Conservation (phyloP, 1,140 invertebrate genomes). For the Dinothrombium tinctorium region DNA sequence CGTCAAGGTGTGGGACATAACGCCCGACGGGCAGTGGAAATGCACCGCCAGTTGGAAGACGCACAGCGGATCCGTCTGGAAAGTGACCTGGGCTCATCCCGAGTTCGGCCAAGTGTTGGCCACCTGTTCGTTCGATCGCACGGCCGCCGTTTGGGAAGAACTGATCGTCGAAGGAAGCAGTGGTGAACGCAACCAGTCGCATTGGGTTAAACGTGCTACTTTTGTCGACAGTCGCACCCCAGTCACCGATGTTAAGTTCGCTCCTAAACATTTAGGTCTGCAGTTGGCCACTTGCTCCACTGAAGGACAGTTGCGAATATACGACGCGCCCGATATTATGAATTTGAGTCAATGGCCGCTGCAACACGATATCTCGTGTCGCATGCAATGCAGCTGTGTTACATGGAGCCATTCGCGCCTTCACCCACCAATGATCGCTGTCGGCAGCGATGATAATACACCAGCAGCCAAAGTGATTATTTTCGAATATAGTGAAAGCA, state of each 20-base stretch:
- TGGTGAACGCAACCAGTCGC: constrained; percentile 24
- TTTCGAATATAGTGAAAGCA: constrained; percentile 63
- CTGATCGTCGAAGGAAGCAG: constrained; percentile 28
- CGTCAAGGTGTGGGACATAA: constrained; percentile 88
- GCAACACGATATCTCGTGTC: constrained; percentile 68
- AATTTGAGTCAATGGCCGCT: constrained; percentile 93
- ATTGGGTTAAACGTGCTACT: constrained; percentile 78
- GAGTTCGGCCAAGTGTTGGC: constrained; percentile 63
- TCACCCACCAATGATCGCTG: constrained; percentile 66
- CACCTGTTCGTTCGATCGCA: constrained; percentile 91
- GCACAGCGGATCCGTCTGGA: constrained; percentile 92
- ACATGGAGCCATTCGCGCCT: constrained; percentile 76
- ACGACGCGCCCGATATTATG: constrained; percentile 96
- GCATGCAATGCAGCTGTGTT: constrained; percentile 57
- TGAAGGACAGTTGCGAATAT: constrained; percentile 52
- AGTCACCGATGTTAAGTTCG: constrained; percentile 77
- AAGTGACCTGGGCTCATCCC: constrained; percentile 88
- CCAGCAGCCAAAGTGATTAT: constrained; percentile 47
- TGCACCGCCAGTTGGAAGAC: constrained; percentile 75
- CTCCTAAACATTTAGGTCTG: constrained; percentile 79
- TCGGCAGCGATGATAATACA: constrained; percentile 69
- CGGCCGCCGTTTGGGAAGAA: constrained; percentile 93
- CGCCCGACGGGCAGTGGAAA: constrained; percentile 54
- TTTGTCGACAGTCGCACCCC: constrained; percentile 50
- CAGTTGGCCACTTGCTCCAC: constrained; percentile 34